phyloP scores from a whole-genome alignment of 2,113 vertebrate genomes.

The Uropsilus gracilis region DNA sequence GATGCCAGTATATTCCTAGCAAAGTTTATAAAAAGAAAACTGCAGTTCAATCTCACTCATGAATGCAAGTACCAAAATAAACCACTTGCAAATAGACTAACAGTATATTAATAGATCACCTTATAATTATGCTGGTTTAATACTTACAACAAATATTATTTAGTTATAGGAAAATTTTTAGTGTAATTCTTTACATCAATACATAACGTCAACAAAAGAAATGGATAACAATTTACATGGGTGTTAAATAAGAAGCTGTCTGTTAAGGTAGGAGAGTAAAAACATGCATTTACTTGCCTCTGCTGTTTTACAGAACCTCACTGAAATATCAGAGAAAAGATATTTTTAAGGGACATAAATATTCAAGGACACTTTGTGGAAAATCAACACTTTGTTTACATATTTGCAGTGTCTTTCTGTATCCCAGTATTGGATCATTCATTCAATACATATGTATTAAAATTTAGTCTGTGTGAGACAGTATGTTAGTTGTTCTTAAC shows the following conservation, averaged over 20 bases:
- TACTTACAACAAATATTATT: slow-evolving; percentile 35
- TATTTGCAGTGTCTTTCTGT: neutral
- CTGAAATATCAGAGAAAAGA: neutral
- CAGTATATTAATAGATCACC: neutral
- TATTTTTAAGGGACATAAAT: neutral
- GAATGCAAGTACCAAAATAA: slow-evolving; percentile 45
- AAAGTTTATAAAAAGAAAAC: slow-evolving; percentile 42
- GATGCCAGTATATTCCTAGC: slow-evolving; percentile 44
- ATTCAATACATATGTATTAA: neutral
- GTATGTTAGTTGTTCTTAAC: neutral
- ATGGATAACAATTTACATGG: too few species aligned
- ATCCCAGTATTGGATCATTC: neutral
- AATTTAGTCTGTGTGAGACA: neutral
- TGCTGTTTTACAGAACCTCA: slow-evolving; percentile 8
- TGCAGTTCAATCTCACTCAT: slow-evolving; percentile 5
- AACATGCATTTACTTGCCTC: accelerated
- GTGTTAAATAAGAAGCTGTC: neutral
- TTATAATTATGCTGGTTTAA: neutral
- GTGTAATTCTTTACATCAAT: neutral
- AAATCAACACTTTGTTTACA: neutral
- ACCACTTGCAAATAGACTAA: slow-evolving; percentile 2
- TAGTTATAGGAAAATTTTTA: slow-evolving; percentile 17
- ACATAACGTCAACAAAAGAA: neutral
- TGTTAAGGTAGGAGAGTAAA: neutral
- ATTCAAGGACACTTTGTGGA: neutral